Evolutionary conservation across 1,140 invertebrate species (phyloP), one percentile per base, ranked within the genome.

Genomic region (Polypedilum vanderplanki): DNA sequence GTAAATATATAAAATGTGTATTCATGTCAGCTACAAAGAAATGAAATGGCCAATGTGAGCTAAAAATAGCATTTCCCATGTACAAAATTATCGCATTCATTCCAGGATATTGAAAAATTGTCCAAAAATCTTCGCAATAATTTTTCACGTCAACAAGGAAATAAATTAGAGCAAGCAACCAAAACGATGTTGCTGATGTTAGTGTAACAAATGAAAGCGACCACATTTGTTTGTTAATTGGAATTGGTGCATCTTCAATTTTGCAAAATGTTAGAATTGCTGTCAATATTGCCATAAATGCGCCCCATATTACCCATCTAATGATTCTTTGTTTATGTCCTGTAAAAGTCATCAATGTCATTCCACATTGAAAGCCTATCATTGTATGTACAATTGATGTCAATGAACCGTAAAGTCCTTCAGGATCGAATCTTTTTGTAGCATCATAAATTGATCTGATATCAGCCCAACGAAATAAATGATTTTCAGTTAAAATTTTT

Each of bases 151-250:
- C 95, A 1, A 96, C 89, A 15, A 95, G 77, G 10, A 93, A 82
- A 82, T 95, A 96, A 76, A 92, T 87, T 40, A 89, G 79, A 7
- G 88, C 85, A 1, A 96, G 86, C 0, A 96, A 78, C 1, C 91
- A 79, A 77, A 93, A 89, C 3, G 90, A 92, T 77, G 93, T 85
- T 8, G 88, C 87, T 7, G 89, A 90, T 0, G 92, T 92, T 0
- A 91, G 87, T 24, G 95, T 83, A 0, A 94, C 90, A 83, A 91
- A 98, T 0, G 95, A 96, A 1, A 96, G 81, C 0, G 96, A 95
- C 95, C 95, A 97, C 18, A 98, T 83, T 83, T 95, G 95, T 84
- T 98, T 98, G 81, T 97, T 97, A 1, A 97, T 85, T 0, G 96
- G 96, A 77, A 98, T 90, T 3, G 89, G 83, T 12, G 94, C 95